These are phyloP conservation scores for Callorhinus ursinus DNA, from an alignment of 2,113 vertebrate genomes.

Conservation along the genomic window DNA sequence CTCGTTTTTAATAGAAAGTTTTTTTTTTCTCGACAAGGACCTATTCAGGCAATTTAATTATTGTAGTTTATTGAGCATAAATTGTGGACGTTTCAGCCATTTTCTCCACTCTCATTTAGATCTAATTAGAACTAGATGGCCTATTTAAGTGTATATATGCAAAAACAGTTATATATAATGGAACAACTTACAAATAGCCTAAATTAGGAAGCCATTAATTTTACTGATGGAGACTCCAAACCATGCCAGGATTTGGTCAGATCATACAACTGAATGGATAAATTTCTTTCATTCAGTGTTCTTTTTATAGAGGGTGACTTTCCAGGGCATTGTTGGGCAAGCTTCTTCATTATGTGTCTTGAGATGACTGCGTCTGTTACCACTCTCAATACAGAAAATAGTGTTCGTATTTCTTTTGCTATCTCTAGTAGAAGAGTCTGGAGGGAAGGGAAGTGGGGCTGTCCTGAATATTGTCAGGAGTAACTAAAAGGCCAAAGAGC, in stretches of 20 bases:
- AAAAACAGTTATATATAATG: constrained; percentile 45
- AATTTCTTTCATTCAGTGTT: neutral
- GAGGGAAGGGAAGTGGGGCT: neutral
- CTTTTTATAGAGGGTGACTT: neutral
- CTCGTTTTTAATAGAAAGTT: constrained; percentile 52
- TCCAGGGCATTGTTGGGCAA: neutral
- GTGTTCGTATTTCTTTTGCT: neutral
- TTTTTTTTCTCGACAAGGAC: neutral
- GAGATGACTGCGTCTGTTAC: neutral
- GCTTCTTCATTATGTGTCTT: neutral
- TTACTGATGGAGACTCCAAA: constrained; percentile 44
- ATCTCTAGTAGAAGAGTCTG: neutral
- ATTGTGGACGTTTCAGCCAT: constrained; percentile 52
- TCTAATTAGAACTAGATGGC: constrained; percentile 61
- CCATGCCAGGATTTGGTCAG: neutral
- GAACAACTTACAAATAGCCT: constrained; percentile 34
- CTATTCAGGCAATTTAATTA: constrained; percentile 55
- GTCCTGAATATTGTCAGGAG: neutral
- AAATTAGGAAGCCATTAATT: constrained; percentile 37
- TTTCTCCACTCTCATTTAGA: constrained; percentile 20
- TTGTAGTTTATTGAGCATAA: constrained; percentile 59
- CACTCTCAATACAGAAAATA: neutral
- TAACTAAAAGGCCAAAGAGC: neutral
- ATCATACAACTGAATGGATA: neutral
- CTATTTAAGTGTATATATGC: constrained; percentile 42